Percentiles rank a stretch among this genome's conserved stretches.
These are phyloP conservation scores for Athrips mouffetella DNA, from an alignment of 2,888 invertebrate genomes.

Conservation along the genomic window DNA sequence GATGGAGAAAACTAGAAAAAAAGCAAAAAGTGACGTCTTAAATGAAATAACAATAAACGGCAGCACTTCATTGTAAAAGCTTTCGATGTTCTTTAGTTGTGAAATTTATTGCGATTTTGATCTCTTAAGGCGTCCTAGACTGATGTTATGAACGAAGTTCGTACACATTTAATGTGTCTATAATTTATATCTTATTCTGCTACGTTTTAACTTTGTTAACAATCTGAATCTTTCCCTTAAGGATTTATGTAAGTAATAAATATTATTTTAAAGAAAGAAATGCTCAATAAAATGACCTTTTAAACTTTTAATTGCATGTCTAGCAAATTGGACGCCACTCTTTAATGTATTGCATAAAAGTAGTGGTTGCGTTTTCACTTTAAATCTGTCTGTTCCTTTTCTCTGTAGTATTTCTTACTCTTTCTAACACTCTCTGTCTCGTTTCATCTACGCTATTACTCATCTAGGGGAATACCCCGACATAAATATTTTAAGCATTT, in stretches of 20 bases:
- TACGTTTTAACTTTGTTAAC: background rate
- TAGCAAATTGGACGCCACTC: constrained; percentile 24
- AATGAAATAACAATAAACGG: background rate
- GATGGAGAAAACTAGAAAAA: too few relatives aligned
- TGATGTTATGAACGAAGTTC: constrained; percentile 23
- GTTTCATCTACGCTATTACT: constrained; percentile 3
- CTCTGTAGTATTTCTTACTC: constrained; percentile 43
- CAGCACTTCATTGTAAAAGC: constrained; percentile 22
- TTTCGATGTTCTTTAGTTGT: constrained; percentile 39
- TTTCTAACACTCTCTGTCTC: constrained; percentile 36
- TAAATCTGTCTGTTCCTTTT: constrained; percentile 67
- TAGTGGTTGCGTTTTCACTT: constrained; percentile 33
- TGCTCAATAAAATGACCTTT: constrained; percentile 60
- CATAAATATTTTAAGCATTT: constrained; percentile 57
- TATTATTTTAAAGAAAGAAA: constrained; percentile 34
- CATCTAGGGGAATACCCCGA: too few relatives aligned
- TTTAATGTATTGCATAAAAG: constrained; percentile 39
- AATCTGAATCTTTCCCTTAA: constrained; percentile 12
- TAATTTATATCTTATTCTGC: constrained; percentile 9
- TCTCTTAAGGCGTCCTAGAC: constrained; percentile 20
- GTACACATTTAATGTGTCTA: constrained; percentile 27
- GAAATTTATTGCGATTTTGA: constrained; percentile 24
- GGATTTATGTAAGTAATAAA: constrained; percentile 31
- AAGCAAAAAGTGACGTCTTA: background rate
- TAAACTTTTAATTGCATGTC: constrained; percentile 70